phyloP scores from a whole-genome alignment of 2,888 invertebrate genomes.

The Cephonodes hylas region DNA sequence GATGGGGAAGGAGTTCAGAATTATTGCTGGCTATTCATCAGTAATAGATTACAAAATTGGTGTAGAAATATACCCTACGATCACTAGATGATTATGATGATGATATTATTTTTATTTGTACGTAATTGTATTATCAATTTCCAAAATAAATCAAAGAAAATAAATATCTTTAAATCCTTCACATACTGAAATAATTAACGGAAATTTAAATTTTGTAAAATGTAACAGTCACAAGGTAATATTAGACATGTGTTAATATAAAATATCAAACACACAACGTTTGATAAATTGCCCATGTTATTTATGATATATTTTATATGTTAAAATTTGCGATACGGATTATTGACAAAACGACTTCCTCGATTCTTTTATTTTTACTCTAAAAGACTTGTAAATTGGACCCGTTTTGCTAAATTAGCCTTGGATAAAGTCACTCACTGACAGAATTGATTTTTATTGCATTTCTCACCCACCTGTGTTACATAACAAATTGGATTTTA shows the following conservation, averaged over 20 bases:
- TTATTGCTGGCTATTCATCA: too few species aligned
- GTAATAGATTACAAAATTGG: too few species aligned
- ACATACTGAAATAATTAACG: too few species aligned
- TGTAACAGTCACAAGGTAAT: neutral
- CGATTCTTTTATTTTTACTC: slow-evolving; percentile 13
- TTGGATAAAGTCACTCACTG: slow-evolving; percentile 23
- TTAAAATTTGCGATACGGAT: neutral
- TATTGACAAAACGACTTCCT: slow-evolving; percentile 9
- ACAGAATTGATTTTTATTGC: slow-evolving; percentile 34
- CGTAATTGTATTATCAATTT: too few species aligned
- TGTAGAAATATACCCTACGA: too few species aligned
- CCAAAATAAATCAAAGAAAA: too few species aligned
- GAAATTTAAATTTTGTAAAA: too few species aligned
- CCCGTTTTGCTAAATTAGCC: slow-evolving; percentile 30
- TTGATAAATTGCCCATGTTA: neutral
- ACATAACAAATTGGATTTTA: slow-evolving; percentile 31
- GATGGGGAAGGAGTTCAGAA: too few species aligned
- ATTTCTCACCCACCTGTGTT: slow-evolving; percentile 26
- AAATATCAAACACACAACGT: too few species aligned
- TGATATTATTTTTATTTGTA: too few species aligned
- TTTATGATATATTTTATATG: neutral
- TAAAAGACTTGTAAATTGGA: slow-evolving; percentile 24
- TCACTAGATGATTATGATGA: too few species aligned
- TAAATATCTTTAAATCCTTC: too few species aligned
- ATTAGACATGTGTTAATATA: neutral